These are phyloP conservation scores for Distichodus sexfasciatus DNA, from an alignment of 2,797 vertebrate genomes.

Conservation along the genomic window DNA sequence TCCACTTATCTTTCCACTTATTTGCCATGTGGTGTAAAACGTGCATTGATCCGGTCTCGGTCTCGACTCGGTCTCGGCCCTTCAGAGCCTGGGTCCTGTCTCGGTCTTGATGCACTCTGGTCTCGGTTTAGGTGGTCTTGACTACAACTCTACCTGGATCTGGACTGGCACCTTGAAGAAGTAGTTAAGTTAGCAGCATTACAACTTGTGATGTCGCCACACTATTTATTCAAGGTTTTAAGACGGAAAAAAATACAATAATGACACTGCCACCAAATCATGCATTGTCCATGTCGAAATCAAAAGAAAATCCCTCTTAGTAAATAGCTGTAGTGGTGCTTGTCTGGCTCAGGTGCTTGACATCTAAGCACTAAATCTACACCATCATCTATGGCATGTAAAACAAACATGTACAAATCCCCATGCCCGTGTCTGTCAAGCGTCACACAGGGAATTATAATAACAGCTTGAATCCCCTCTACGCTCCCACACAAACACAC, in stretches of 20 bases:
- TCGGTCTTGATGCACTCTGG: too few species aligned
- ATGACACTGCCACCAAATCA: neutral
- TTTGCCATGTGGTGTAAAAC: too few species aligned
- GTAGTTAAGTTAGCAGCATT: too few species aligned
- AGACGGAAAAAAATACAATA: neutral
- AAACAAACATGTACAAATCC: conserved; percentile 10
- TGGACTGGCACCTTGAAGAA: too few species aligned
- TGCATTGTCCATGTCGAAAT: neutral
- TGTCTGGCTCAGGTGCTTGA: neutral
- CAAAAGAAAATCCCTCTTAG: neutral
- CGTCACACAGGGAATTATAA: neutral
- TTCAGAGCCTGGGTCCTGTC: too few species aligned
- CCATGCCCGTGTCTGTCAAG: neutral
- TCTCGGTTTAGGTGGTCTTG: too few species aligned
- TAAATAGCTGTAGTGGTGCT: neutral
- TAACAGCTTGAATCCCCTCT: neutral
- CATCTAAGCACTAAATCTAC: conserved; percentile 1
- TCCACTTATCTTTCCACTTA: too few species aligned
- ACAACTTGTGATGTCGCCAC: too few species aligned
- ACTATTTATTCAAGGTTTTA: neutral
- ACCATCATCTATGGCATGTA: neutral
- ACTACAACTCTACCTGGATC: too few species aligned
- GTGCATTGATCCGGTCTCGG: too few species aligned
- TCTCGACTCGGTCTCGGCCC: too few species aligned
- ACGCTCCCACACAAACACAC: neutral